Percentiles rank a stretch among this genome's conserved stretches.
Evolutionary conservation across 2,113 vertebrate species (phyloP).

Genomic region (Collichthys lucidus): DNA sequence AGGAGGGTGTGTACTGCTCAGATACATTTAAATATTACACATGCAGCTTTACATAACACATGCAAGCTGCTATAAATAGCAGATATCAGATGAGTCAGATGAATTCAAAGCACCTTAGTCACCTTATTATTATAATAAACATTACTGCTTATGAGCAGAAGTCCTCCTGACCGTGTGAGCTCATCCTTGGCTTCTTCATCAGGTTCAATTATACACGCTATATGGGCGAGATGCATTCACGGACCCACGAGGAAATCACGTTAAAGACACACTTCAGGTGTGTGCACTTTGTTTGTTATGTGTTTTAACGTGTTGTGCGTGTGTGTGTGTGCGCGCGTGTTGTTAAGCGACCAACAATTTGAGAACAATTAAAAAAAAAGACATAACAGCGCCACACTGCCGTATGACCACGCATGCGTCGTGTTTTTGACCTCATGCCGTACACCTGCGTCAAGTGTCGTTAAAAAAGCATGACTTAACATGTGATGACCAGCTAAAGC

Average conservation of each 20-base stretch:
- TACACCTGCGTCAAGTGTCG: conserved; percentile 36
- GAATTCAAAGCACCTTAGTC: not conserved
- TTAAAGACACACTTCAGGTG: not conserved
- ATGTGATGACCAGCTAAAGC: too few relatives aligned
- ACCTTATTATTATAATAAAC: not conserved
- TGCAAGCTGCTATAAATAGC: conserved; percentile 41
- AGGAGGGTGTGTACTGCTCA: conserved; percentile 25
- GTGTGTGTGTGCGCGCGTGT: rapidly evolving
- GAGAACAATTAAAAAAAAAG: not conserved
- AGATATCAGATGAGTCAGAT: not conserved
- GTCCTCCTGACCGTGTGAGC: conserved; percentile 19
- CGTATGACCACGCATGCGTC: conserved; percentile 18
- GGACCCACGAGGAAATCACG: conserved; percentile 13
- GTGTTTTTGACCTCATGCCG: conserved; percentile 10
- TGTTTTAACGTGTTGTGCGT: too few relatives aligned
- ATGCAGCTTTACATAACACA: conserved; percentile 58
- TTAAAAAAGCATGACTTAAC: too few relatives aligned
- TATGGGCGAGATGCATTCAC: conserved; percentile 28
- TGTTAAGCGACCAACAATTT: not conserved
- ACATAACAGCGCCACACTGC: not conserved
- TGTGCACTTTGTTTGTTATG: not conserved
- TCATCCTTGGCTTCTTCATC: conserved; percentile 29
- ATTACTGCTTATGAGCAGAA: not conserved
- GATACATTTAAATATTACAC: conserved; percentile 60
- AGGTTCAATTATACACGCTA: conserved; percentile 26